Conservation (phyloP, 2,113 vertebrate genomes). For the Sceloporus undulatus region DNA sequence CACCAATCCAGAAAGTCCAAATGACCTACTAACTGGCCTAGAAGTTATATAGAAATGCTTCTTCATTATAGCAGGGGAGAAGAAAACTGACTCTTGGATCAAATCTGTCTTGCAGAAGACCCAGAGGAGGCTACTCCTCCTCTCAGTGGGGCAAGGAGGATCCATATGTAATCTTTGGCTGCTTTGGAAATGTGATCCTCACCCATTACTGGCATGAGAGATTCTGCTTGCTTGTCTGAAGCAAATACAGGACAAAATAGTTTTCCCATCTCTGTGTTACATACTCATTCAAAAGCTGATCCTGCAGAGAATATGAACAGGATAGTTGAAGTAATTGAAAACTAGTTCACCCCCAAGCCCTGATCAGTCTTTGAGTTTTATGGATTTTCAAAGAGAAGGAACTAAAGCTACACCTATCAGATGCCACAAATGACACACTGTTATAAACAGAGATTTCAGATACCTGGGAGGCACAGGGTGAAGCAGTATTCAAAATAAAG, state of each 20-base stretch:
- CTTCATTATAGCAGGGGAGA: neutral
- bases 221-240: too few species aligned
- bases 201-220: too few species aligned
- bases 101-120: neutral
- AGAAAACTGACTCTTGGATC: neutral
- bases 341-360: neutral
- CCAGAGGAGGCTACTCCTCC: too few species aligned
- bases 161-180: too few species aligned
- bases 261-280: too few species aligned
- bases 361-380: neutral
- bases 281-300: neutral
- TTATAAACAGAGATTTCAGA: neutral
- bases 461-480: neutral
- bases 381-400: neutral
- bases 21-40: neutral
- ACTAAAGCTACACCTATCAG: neutral
- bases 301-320: neutral
- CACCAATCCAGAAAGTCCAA: neutral
- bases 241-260: too few species aligned
- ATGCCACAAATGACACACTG: neutral
- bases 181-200: too few species aligned
- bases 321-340: neutral
- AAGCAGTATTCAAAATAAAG: neutral
- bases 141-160: too few species aligned
- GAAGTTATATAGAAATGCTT: neutral